These are phyloP conservation scores for Helogale parvula DNA, from an alignment of 2,113 vertebrate species.

Conservation along the genomic window DNA sequence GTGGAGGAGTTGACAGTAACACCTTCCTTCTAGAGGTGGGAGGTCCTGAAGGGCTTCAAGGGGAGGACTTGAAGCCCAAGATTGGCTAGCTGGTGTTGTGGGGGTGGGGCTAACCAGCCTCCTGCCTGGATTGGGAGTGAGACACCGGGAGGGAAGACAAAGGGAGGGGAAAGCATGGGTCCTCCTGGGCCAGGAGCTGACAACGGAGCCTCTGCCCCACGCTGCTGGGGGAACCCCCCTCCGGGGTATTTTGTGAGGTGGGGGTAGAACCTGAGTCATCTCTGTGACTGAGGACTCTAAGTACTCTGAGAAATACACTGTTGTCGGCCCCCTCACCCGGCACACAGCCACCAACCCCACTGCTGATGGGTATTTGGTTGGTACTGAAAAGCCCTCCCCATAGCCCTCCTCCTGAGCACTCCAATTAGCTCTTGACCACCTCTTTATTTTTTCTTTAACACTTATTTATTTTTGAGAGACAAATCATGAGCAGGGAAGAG, in stretches of 20 bases:
- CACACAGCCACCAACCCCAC: background rate
- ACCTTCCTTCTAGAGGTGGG: background rate
- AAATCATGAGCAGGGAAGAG: too few species aligned
- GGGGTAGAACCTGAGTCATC: background rate
- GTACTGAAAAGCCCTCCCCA: background rate
- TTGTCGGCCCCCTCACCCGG: background rate
- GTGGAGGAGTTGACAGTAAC: background rate
- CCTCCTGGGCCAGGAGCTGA: background rate
- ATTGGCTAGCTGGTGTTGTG: background rate
- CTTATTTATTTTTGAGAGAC: too few species aligned
- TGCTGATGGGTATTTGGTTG: background rate
- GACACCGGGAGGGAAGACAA: fast-evolving
- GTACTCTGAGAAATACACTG: background rate
- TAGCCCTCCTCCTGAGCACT: background rate
- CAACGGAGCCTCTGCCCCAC: background rate
- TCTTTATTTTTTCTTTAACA: too few species aligned
- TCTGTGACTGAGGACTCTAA: background rate
- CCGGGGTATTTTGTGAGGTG: background rate
- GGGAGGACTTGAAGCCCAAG: background rate
- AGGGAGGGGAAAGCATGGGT: background rate
- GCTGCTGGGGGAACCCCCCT: background rate
- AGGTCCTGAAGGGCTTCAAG: background rate
- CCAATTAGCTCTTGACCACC: background rate
- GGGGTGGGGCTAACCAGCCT: background rate
- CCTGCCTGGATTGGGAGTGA: background rate